Evolutionary conservation across 2,797 vertebrate genomes (phyloP).

Genomic region (Micrastur ruficollis): DNA sequence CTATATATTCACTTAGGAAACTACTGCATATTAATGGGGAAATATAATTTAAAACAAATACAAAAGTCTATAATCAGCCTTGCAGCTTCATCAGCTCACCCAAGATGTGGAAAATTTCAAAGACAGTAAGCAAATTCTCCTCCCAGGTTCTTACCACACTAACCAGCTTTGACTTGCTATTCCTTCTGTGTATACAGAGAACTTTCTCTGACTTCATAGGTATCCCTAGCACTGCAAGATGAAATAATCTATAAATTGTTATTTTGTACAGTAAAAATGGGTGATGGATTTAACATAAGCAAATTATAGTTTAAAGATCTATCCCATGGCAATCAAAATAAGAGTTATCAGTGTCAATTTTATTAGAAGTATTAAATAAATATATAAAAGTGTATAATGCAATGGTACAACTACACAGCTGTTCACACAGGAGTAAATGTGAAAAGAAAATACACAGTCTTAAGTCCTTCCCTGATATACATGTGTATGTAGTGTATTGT

Average conservation of each 20-base stretch:
- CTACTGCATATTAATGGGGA: neutral
- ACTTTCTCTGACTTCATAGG: neutral
- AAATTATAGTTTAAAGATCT: neutral
- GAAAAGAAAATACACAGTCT: neutral
- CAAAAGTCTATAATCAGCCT: neutral
- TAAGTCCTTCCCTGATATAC: neutral
- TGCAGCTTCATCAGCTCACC: conserved; percentile 23
- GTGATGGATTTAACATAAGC: neutral
- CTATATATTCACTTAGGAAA: neutral
- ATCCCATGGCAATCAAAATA: neutral
- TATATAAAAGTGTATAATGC: neutral
- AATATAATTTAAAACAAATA: neutral
- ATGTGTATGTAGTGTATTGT: neutral
- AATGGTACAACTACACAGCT: neutral
- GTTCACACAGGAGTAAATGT: neutral
- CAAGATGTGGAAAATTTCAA: neutral
- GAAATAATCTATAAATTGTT: neutral
- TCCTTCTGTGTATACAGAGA: neutral
- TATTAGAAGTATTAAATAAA: neutral
- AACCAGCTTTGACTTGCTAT: neutral
- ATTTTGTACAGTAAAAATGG: neutral
- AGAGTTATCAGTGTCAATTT: neutral
- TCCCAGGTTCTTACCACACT: neutral
- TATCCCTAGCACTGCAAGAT: neutral
- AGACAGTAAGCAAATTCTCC: neutral